These are phyloP conservation scores for Desmodus rotundus DNA, from an alignment of 2,113 vertebrate species.

Conservation along the genomic window DNA sequence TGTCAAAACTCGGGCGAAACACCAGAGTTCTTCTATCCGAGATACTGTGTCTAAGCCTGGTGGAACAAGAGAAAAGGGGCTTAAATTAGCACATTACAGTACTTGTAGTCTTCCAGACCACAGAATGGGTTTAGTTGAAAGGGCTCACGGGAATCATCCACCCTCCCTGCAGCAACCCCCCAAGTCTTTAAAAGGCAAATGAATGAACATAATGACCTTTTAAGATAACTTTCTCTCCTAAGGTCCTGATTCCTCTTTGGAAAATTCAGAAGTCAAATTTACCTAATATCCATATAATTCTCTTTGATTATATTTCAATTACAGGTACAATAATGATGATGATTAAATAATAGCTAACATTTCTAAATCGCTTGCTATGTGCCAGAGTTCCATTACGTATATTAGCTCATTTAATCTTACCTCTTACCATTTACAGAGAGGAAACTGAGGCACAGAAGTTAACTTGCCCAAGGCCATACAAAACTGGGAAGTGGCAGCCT, in stretches of 20 bases:
- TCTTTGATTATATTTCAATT: not conserved
- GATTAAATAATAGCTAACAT: not conserved
- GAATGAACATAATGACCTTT: not conserved
- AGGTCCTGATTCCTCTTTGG: not conserved
- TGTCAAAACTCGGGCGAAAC: not conserved
- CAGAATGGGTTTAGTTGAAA: not conserved
- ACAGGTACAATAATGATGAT: not conserved
- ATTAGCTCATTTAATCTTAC: not conserved
- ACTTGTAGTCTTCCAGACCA: not conserved
- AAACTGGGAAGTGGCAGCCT: not conserved
- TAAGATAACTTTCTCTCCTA: not conserved
- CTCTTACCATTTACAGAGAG: not conserved
- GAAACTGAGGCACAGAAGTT: not conserved
- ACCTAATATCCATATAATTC: not conserved
- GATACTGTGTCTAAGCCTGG: not conserved
- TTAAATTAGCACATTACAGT: not conserved
- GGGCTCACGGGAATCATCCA: not conserved
- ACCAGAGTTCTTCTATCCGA: not conserved
- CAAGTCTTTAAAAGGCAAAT: not conserved
- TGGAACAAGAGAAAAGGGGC: not conserved
- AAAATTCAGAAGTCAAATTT: slow-evolving; percentile 23
- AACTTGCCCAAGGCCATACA: not conserved
- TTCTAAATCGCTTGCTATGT: not conserved
- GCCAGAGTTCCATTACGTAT: not conserved
- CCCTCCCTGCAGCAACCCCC: too few species aligned